Percentiles rank a stretch among this genome's conserved stretches.
These are phyloP conservation scores for Arion vulgaris DNA, from an alignment of 1,140 invertebrate species.

Conservation along the genomic window DNA sequence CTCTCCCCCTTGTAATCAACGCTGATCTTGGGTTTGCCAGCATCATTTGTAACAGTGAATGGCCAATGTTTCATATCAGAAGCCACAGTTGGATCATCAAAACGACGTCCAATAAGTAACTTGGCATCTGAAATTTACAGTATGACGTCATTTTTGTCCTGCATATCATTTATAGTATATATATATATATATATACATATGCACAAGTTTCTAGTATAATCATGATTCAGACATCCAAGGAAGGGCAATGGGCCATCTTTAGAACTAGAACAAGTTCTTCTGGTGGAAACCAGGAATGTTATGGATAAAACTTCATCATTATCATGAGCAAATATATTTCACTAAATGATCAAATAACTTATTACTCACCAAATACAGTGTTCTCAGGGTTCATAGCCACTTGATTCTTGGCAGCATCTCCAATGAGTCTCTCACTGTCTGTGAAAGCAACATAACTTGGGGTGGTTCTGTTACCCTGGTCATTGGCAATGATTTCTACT, in stretches of 20 bases:
- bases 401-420: constrained; percentile 96
- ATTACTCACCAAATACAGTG: constrained; percentile 76
- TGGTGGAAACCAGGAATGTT: constrained; percentile 46
- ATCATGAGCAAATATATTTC: background rate
- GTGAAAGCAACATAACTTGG: constrained; percentile 98
- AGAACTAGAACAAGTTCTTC: constrained; percentile 36
- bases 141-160: no score
- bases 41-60: constrained; percentile 87
- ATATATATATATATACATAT: no score
- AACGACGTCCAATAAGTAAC: constrained; percentile 83
- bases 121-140: constrained; percentile 82
- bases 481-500: constrained; percentile 98
- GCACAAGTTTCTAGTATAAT: no score
- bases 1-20: constrained; percentile 88
- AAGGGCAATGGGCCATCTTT: constrained; percentile 37
- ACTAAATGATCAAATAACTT: background rate
- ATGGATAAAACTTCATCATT: constrained; percentile 34
- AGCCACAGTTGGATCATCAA: constrained; percentile 82
- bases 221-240: constrained; percentile 46
- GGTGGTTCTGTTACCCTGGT: constrained; percentile 97
- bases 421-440: constrained; percentile 95
- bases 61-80: constrained; percentile 78
- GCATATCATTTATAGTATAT: no score
- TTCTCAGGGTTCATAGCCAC: constrained; percentile 89
- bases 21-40: constrained; percentile 87